These are phyloP conservation scores for Ptyas mucosa DNA, from an alignment of 2,113 vertebrate genomes.

Conservation along the genomic window DNA sequence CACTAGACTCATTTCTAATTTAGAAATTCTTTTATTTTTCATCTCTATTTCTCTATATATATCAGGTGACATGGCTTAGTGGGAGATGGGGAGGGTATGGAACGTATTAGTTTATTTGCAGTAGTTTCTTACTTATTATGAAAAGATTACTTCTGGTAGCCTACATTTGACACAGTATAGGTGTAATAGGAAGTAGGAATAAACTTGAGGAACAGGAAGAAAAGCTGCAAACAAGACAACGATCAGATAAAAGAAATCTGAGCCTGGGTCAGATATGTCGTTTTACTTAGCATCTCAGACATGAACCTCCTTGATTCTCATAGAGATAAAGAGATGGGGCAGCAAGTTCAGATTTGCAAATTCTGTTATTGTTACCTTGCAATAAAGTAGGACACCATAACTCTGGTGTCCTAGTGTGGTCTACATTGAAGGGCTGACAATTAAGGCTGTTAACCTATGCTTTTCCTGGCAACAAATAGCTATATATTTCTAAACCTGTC, in stretches of 20 bases:
- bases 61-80: neutral
- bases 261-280: neutral
- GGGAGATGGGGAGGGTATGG: neutral
- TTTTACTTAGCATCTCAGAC: neutral
- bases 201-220: neutral
- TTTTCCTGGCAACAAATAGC: neutral
- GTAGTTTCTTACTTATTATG: neutral
- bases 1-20: neutral
- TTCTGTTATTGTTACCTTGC: neutral
- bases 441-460: neutral
- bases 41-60: neutral
- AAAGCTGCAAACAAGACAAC: neutral
- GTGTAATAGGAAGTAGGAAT: neutral
- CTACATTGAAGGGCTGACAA: neutral
- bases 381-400: neutral
- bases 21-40: neutral
- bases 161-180: neutral
- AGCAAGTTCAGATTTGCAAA: neutral
- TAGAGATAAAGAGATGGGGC: neutral
- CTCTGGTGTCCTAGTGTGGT: neutral
- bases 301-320: neutral
- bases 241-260: neutral
- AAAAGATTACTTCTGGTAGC: neutral
- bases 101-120: neutral
- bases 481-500: neutral